A percentile compares a stretch with the other conserved stretches of the same genome.
Evolutionary conservation across 2,113 vertebrate genomes (phyloP).

Genomic region (Seriola dumerili): DNA sequence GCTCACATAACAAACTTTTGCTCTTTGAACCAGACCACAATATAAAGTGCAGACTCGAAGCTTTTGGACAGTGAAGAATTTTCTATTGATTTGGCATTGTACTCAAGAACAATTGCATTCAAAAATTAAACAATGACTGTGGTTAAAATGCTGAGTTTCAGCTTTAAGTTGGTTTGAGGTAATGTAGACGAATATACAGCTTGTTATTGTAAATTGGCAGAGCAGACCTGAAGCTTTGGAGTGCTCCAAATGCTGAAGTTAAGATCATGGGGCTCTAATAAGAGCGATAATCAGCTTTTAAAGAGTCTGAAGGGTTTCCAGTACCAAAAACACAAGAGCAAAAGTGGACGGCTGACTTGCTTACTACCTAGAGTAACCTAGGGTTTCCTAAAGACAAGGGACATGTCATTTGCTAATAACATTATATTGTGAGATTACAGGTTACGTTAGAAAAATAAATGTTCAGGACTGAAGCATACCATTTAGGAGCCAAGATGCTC

Average conservation of each 20-base stretch:
- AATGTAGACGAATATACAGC: not conserved
- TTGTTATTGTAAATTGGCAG: not conserved
- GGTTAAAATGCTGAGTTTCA: constrained; percentile 45
- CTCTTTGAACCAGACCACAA: not conserved
- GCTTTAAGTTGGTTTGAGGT: not conserved
- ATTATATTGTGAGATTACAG: not conserved
- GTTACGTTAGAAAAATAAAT: not conserved
- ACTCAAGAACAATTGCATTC: constrained; percentile 42
- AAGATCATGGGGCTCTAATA: not conserved
- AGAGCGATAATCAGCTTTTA: not conserved
- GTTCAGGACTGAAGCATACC: too few species aligned
- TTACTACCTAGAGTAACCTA: not conserved
- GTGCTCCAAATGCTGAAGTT: not conserved
- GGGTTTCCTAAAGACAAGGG: too few species aligned
- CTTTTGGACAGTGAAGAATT: constrained; percentile 42
- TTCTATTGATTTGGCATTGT: constrained; percentile 57
- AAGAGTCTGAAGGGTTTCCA: not conserved
- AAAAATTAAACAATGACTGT: constrained; percentile 28
- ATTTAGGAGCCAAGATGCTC: too few species aligned
- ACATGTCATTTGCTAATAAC: not conserved
- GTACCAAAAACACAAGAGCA: not conserved
- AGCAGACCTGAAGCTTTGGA: not conserved
- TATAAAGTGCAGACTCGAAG: constrained; percentile 28
- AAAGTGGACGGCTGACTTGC: not conserved
- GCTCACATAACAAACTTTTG: not conserved